Percentiles rank a stretch among this genome's conserved stretches.
These are phyloP conservation scores for Dasysyrphus albostriatus DNA, from an alignment of 2,888 invertebrate species.

Conservation along the genomic window DNA sequence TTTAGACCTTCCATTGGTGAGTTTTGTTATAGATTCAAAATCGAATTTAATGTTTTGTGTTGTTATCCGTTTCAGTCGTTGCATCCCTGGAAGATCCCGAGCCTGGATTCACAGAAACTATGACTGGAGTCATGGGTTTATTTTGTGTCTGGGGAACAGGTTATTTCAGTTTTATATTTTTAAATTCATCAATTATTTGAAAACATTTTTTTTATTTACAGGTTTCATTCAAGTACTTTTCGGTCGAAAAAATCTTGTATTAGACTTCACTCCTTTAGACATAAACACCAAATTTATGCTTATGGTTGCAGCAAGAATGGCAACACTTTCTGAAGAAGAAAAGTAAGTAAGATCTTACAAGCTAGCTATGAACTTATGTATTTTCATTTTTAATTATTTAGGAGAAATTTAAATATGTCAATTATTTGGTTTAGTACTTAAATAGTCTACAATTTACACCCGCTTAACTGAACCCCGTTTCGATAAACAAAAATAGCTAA, in stretches of 20 bases:
- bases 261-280: slow-evolving; percentile 80
- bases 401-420: too few species aligned
- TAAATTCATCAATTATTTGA: not conserved
- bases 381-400: too few species aligned
- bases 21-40: not conserved
- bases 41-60: not conserved
- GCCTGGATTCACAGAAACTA: slow-evolving; percentile 79
- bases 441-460: too few species aligned
- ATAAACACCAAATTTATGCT: slow-evolving; percentile 78
- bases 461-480: too few species aligned
- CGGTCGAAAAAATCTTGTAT: not conserved
- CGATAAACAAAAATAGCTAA: too few species aligned
- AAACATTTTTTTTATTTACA: slow-evolving; percentile 34
- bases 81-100: slow-evolving; percentile 78
- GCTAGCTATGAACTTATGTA: too few species aligned
- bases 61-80: slow-evolving; percentile 73
- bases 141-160: slow-evolving; percentile 79
- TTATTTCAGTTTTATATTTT: not conserved
- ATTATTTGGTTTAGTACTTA: too few species aligned
- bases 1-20: slow-evolving; percentile 94
- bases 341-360: slow-evolving; percentile 67
- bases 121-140: slow-evolving; percentile 79
- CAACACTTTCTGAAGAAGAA: slow-evolving; percentile 59
- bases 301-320: slow-evolving; percentile 73
- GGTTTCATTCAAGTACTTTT: slow-evolving; percentile 16